Conservation (phyloP, 2,797 vertebrate species). For the Spinus olivaceus region DNA sequence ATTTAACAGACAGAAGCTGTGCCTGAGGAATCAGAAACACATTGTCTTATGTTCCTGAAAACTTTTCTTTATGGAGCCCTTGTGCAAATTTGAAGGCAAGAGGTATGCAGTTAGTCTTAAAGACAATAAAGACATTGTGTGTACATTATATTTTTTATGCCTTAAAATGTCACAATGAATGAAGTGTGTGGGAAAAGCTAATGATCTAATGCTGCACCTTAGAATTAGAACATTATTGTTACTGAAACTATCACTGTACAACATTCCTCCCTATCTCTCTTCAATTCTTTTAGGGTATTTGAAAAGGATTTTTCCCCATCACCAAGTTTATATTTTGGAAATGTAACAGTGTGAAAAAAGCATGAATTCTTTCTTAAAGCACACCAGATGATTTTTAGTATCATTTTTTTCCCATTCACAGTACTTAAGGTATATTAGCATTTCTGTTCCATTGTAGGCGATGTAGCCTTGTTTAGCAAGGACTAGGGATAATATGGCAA, state of each 20-base stretch:
- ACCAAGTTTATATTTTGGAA: neutral
- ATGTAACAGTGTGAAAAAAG: neutral
- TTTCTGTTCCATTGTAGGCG: fast-evolving
- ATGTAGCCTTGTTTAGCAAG: neutral
- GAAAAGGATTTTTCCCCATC: neutral
- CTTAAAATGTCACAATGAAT: neutral
- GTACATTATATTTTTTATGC: neutral
- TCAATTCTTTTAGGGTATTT: neutral
- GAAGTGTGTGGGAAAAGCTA: neutral
- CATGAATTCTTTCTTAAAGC: neutral
- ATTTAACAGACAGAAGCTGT: neutral
- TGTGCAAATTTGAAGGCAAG: neutral
- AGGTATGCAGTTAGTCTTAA: neutral
- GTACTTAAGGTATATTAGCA: neutral
- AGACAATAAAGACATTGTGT: neutral
- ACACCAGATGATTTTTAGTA: neutral
- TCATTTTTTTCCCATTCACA: neutral
- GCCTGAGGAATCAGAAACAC: neutral
- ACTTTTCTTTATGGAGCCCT: neutral
- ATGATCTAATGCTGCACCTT: neutral
- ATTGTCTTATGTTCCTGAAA: neutral
- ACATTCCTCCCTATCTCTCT: neutral
- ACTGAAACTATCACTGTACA: neutral
- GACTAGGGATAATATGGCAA: neutral
- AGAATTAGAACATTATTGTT: neutral